A percentile compares a stretch with the other conserved stretches of the same genome.
These are phyloP conservation scores for Rattus norvegicus DNA, from an alignment of 2,113 vertebrate species.

Conservation along the genomic window GRCr8 NC_086020.1:43374001-43374500, in stretches of 20 bases:
- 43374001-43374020: not conserved
- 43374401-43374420: not conserved
- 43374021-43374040: not conserved
- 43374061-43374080: not conserved
- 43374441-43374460: not conserved
- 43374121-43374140: not conserved
- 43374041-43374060: conserved; percentile 31
- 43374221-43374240: conserved; percentile 59
- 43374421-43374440: not conserved
- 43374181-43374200: conserved; percentile 29
- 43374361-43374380: not conserved
- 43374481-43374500: not conserved
- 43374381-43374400: conserved; percentile 20
- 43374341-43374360: conserved; percentile 18
- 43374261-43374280: conserved; percentile 47
- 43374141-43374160: conserved; percentile 34
- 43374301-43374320: conserved; percentile 62
- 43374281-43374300: conserved; percentile 42
- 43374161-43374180: conserved; percentile 22
- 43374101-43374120: not conserved
- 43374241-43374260: conserved; percentile 61
- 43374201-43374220: conserved; percentile 39
- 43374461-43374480: not conserved
- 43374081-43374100: not conserved
- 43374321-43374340: not conserved